Percentiles rank a stretch among this genome's conserved stretches.
Conservation (phyloP, 1,140 invertebrate genomes). For the Psix sp. region DNA sequence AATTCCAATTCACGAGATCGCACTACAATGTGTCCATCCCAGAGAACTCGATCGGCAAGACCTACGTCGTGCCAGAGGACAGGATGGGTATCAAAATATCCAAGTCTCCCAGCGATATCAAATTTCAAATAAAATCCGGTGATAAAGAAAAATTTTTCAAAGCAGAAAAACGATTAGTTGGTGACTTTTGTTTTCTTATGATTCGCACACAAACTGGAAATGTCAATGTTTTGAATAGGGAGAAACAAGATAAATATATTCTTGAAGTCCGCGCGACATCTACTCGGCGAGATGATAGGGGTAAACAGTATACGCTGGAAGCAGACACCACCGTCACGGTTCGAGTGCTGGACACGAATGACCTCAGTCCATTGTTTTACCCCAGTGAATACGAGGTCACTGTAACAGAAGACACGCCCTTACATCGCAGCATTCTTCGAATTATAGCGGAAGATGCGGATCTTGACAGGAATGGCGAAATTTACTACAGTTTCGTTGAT, state of each 20-base stretch:
- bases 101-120: slow-evolving; percentile 81
- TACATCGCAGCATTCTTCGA: slow-evolving; percentile 86
- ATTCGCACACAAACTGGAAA: slow-evolving; percentile 91
- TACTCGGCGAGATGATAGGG: slow-evolving; percentile 79
- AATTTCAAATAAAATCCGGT: slow-evolving; percentile 89
- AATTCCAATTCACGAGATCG: slow-evolving; percentile 83
- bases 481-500: slow-evolving; percentile 95
- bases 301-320: slow-evolving; percentile 79
- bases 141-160: slow-evolving; percentile 95
- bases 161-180: slow-evolving; percentile 89
- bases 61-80: slow-evolving; percentile 82
- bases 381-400: slow-evolving; percentile 89
- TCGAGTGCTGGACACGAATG: slow-evolving; percentile 92
- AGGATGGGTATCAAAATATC: slow-evolving; percentile 82
- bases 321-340: slow-evolving; percentile 86
- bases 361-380: slow-evolving; percentile 94
- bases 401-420: slow-evolving; percentile 92
- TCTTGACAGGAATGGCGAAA: slow-evolving; percentile 94
- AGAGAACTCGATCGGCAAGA: slow-evolving; percentile 93
- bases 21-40: slow-evolving; percentile 93
- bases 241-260: slow-evolving; percentile 89
- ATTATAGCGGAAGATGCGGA: slow-evolving; percentile 95
- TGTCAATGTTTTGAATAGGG: slow-evolving; percentile 91
- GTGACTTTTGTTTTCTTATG: slow-evolving; percentile 94
- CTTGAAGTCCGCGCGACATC: slow-evolving; percentile 88